These are phyloP conservation scores for Apamea anceps DNA, from an alignment of 2,888 invertebrate species.

Conservation along the genomic window DNA sequence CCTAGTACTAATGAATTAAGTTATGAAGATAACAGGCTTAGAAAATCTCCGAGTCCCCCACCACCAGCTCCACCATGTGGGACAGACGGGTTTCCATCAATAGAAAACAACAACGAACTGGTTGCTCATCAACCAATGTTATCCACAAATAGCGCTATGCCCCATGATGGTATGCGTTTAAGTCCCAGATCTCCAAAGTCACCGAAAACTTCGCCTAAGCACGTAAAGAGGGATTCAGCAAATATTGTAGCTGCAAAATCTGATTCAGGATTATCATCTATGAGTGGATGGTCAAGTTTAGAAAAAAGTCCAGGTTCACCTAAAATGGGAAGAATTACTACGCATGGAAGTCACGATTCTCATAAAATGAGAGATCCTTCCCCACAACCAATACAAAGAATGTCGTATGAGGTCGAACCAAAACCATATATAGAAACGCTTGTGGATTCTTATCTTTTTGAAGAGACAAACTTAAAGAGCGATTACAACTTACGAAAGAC, in stretches of 20 bases:
- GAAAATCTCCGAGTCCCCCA: slow-evolving; percentile 93
- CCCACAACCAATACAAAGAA: slow-evolving; percentile 83
- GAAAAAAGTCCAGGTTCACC: slow-evolving; percentile 96
- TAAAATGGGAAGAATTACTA: slow-evolving; percentile 88
- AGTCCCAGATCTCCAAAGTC: slow-evolving; percentile 94
- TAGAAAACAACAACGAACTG: slow-evolving; percentile 82
- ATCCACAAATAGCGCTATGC: slow-evolving; percentile 76
- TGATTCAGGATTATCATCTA: slow-evolving; percentile 96
- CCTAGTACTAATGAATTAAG: slow-evolving; percentile 85
- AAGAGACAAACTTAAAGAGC: slow-evolving; percentile 79
- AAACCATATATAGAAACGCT: slow-evolving; percentile 90
- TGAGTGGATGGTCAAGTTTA: slow-evolving; percentile 96
- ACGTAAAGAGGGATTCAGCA: slow-evolving; percentile 90
- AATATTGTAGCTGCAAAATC: slow-evolving; percentile 94
- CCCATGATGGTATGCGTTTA: slow-evolving; percentile 88
- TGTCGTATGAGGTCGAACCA: slow-evolving; percentile 82
- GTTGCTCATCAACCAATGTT: slow-evolving; percentile 79
- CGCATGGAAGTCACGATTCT: slow-evolving; percentile 82
- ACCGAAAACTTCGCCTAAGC: slow-evolving; percentile 93
- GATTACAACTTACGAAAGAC: slow-evolving; percentile 79
- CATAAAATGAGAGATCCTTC: slow-evolving; percentile 85
- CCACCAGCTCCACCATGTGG: slow-evolving; percentile 95
- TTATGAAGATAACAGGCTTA: slow-evolving; percentile 87
- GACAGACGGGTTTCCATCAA: slow-evolving; percentile 85
- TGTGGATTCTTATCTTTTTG: slow-evolving; percentile 88